Evolutionary conservation across 2,797 vertebrate species (phyloP).

Genomic region (Pantherophis alleghaniensis): DNA sequence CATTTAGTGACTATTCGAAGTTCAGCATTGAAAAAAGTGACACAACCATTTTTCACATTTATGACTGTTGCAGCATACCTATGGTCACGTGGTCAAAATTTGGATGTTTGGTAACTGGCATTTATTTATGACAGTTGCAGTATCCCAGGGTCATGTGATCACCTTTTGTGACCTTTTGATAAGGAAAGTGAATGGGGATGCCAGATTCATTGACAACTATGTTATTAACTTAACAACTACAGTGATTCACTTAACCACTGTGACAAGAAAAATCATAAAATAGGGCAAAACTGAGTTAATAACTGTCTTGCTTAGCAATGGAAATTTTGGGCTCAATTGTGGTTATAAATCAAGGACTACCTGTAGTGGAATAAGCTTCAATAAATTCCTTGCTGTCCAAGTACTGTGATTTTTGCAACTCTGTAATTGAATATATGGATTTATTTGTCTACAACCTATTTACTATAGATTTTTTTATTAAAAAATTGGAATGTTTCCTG

Average conservation of each 20-base stretch:
- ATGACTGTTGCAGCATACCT: background rate
- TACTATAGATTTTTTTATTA: background rate
- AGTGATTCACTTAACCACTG: background rate
- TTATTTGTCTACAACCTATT: background rate
- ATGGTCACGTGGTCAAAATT: background rate
- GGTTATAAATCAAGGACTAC: background rate
- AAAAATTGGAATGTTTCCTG: background rate
- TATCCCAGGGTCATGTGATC: background rate
- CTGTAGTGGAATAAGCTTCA: background rate
- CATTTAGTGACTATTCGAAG: background rate
- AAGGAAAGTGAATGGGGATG: background rate
- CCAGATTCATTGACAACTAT: background rate
- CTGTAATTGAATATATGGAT: background rate
- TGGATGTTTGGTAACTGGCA: background rate
- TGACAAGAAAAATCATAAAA: background rate
- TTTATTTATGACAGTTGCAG: background rate
- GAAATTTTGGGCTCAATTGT: background rate
- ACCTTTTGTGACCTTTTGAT: background rate
- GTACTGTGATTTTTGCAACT: background rate
- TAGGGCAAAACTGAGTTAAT: background rate
- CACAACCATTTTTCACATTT: background rate
- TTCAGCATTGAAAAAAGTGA: background rate
- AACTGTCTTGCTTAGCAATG: background rate
- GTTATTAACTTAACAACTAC: background rate
- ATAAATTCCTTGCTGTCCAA: background rate